These are phyloP conservation scores for Proctacanthus coquilletti DNA, from an alignment of 1,140 invertebrate genomes.

Conservation along the genomic window DNA sequence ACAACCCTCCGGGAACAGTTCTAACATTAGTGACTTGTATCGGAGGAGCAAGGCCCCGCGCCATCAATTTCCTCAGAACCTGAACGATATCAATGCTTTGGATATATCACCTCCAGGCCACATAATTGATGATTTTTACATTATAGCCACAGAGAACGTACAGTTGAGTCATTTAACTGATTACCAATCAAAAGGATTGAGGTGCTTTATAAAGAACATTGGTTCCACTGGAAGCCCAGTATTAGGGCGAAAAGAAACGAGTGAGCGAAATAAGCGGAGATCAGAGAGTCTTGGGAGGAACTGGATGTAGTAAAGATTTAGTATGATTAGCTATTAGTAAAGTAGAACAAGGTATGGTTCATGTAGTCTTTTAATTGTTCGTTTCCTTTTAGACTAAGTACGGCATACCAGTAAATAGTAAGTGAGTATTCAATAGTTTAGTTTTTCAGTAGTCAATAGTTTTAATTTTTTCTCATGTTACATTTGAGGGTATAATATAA, in stretches of 20 bases:
- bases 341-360: too few relatives aligned
- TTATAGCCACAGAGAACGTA: constrained; percentile 61
- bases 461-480: too few relatives aligned
- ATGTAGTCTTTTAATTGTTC: too few relatives aligned
- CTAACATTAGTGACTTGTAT: constrained; percentile 8
- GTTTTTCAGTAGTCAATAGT: too few relatives aligned
- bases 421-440: too few relatives aligned
- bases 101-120: constrained; percentile 51
- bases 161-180: constrained; percentile 29
- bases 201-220: constrained; percentile 63
- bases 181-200: constrained; percentile 51
- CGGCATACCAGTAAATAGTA: too few relatives aligned
- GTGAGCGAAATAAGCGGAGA: constrained; percentile 14
- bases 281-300: constrained; percentile 27
- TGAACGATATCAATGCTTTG: constrained; percentile 39
- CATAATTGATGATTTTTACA: constrained; percentile 83
- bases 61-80: too few relatives aligned
- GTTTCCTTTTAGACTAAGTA: too few relatives aligned
- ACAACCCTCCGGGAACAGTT: constrained; percentile 23
- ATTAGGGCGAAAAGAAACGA: constrained; percentile 45
- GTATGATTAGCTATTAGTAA: constrained; percentile 1
- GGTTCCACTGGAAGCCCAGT: constrained; percentile 62
- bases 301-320: constrained; percentile 18
- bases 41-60: too few relatives aligned
- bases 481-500: too few relatives aligned